phyloP scores from a whole-genome alignment of 2,797 vertebrate genomes.

The Myoxocephalus aenaeus region DNA sequence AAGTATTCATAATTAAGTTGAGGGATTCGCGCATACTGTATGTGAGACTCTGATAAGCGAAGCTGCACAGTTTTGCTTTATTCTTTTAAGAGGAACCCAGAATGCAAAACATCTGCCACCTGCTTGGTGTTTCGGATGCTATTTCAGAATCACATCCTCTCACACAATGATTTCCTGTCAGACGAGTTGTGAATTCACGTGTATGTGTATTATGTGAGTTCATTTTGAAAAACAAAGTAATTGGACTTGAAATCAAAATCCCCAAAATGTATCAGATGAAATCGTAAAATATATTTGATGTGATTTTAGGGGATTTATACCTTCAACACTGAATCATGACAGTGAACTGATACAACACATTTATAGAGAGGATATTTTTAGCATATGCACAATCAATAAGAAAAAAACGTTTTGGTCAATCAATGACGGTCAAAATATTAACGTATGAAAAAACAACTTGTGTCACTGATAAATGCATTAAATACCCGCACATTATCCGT shows the following conservation, averaged over 20 bases:
- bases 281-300: background rate
- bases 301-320: background rate
- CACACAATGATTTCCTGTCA: slow-evolving; percentile 2
- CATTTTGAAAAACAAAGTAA: background rate
- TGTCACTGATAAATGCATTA: background rate
- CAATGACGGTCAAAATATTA: background rate
- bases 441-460: background rate
- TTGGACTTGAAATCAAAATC: background rate
- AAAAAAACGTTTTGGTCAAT: background rate
- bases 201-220: background rate
- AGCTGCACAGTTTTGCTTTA: background rate
- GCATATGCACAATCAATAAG: background rate
- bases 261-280: background rate
- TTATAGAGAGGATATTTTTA: slow-evolving; percentile 15
- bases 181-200: background rate
- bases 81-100: slow-evolving; percentile 8
- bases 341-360: background rate
- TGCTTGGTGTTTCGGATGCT: slow-evolving; percentile 3
- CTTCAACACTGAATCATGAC: background rate
- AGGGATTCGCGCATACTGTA: background rate
- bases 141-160: slow-evolving; percentile 16
- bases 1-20: background rate
- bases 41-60: background rate
- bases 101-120: slow-evolving; percentile 38
- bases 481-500: background rate